Evolutionary conservation across 2,888 invertebrate genomes (phyloP).

Genomic region (Xylocampa areola): DNA sequence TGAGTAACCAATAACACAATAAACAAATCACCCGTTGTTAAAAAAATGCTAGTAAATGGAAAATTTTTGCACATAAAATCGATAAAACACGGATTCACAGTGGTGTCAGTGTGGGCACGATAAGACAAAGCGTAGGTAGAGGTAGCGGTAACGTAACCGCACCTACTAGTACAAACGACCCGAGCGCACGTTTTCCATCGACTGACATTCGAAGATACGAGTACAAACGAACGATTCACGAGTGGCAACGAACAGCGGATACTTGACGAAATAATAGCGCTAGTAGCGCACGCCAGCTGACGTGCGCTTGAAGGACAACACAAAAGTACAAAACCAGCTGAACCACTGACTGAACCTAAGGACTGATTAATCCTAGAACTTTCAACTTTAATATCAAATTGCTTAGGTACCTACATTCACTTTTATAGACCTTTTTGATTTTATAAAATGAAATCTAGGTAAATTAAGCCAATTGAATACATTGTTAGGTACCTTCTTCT

Average conservation of each 20-base stretch:
- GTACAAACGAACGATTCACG: slow-evolving; percentile 64
- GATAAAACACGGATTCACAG: slow-evolving; percentile 71
- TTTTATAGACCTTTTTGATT: no score
- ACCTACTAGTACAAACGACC: slow-evolving; percentile 68
- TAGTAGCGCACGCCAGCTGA: slow-evolving; percentile 61
- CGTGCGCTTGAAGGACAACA: slow-evolving; percentile 59
- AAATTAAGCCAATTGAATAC: no score
- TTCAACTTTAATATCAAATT: no score
- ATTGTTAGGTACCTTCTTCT: no score
- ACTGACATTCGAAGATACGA: slow-evolving; percentile 70
- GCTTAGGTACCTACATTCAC: no score
- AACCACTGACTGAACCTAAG: slow-evolving; percentile 12
- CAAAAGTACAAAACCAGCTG: slow-evolving; percentile 18
- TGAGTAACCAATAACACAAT: slow-evolving; percentile 69
- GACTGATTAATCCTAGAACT: not conserved
- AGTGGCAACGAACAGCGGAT: slow-evolving; percentile 54
- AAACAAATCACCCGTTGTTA: slow-evolving; percentile 67
- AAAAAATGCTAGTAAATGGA: slow-evolving; percentile 64
- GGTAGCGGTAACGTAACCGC: slow-evolving; percentile 70
- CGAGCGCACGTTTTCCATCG: slow-evolving; percentile 73
- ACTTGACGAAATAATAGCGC: slow-evolving; percentile 53
- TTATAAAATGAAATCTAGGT: no score
- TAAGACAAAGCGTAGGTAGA: slow-evolving; percentile 75
- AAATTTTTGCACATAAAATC: slow-evolving; percentile 74
- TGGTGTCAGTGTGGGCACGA: slow-evolving; percentile 63